Percentiles rank a stretch among this genome's conserved stretches.
These are phyloP conservation scores for Drosophila quadrilineata DNA, from an alignment of 1,140 invertebrate genomes.

Conservation along the genomic window DNA sequence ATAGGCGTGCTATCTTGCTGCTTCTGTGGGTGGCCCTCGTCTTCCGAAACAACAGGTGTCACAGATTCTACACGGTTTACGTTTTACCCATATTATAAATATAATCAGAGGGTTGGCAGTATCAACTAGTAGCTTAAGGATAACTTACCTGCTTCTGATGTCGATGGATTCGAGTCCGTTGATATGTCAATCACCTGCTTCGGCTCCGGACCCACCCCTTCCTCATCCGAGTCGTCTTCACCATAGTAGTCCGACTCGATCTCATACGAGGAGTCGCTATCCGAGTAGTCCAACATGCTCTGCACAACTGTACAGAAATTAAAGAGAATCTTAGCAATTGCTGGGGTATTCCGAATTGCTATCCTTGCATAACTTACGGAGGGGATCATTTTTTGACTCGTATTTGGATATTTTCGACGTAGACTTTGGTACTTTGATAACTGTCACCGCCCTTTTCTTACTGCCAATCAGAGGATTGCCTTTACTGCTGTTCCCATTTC, in stretches of 20 bases:
- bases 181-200: slow-evolving; percentile 57
- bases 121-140: slow-evolving; percentile 56
- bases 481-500: slow-evolving; percentile 27
- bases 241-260: slow-evolving; percentile 57
- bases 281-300: slow-evolving; percentile 28
- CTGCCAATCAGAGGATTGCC: neutral
- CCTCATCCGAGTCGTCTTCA: slow-evolving; percentile 47
- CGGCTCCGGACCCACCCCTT: slow-evolving; percentile 17
- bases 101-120: slow-evolving; percentile 77
- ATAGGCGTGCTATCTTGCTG: neutral
- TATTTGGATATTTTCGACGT: slow-evolving; percentile 24
- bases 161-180: slow-evolving; percentile 51
- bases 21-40: slow-evolving; percentile 36
- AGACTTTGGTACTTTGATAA: slow-evolving; percentile 52
- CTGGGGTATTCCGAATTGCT: too few species aligned
- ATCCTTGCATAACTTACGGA: slow-evolving; percentile 38
- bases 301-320: slow-evolving; percentile 28
- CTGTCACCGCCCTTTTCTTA: slow-evolving; percentile 48
- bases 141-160: slow-evolving; percentile 67
- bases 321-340: neutral
- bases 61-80: slow-evolving; percentile 74
- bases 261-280: slow-evolving; percentile 53
- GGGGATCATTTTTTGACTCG: slow-evolving; percentile 57
- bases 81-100: slow-evolving; percentile 69
- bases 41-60: slow-evolving; percentile 75